phyloP scores from a whole-genome alignment of 1,140 invertebrate species.

The Gonatopus flavifemur region DNA sequence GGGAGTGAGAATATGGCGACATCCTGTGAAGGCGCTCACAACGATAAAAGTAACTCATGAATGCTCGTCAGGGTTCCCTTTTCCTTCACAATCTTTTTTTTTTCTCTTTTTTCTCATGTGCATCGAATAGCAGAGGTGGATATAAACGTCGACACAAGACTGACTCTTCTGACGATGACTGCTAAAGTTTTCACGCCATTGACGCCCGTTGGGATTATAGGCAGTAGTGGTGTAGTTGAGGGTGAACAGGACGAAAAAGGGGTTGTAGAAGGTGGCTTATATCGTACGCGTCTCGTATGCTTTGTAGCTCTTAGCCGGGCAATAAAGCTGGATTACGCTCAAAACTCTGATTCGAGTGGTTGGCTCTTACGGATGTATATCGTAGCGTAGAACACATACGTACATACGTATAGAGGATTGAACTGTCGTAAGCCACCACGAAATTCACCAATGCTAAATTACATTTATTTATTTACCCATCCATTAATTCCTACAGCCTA shows the following conservation, averaged over 20 bases:
- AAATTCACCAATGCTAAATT: too few relatives aligned
- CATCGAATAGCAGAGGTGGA: slow-evolving; percentile 16
- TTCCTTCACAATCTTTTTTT: background rate
- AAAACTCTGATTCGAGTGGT: slow-evolving; percentile 15
- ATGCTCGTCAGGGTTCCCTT: slow-evolving; percentile 21
- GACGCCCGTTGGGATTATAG: slow-evolving; percentile 22
- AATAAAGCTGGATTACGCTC: slow-evolving; percentile 23
- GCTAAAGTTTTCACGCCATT: slow-evolving; percentile 32
- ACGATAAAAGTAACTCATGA: slow-evolving; percentile 29
- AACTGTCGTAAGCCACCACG: too few relatives aligned
- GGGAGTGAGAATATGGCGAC: too few relatives aligned
- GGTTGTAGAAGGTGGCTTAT: too few relatives aligned
- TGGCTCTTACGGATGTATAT: too few relatives aligned
- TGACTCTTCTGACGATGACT: slow-evolving; percentile 4
- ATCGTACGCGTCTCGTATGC: slow-evolving; percentile 14
- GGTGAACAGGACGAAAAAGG: too few relatives aligned
- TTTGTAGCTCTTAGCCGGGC: slow-evolving; percentile 12
- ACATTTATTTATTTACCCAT: too few relatives aligned
- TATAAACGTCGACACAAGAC: background rate
- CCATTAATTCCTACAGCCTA: too few relatives aligned
- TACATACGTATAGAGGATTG: too few relatives aligned
- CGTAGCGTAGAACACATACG: too few relatives aligned
- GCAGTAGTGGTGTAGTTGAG: too few relatives aligned
- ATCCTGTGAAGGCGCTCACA: slow-evolving; percentile 21
- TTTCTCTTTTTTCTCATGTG: background rate